phyloP scores from a whole-genome alignment of 2,888 invertebrate genomes.

The Apoda limacodes region DNA sequence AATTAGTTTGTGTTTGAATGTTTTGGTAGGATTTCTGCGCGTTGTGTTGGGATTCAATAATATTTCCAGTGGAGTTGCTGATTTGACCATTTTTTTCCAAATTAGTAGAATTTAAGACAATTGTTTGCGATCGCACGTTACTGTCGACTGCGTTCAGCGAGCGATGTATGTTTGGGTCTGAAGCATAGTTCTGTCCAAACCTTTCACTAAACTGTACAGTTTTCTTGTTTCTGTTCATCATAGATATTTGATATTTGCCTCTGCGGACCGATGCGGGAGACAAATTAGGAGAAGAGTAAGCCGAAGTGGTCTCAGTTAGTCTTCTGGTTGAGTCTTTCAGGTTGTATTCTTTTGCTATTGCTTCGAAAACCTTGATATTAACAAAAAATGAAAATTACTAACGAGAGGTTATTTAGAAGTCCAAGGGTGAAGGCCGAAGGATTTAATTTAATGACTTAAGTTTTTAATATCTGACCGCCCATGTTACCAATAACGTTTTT shows the following conservation, averaged over 20 bases:
- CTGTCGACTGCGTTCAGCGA: too few species aligned
- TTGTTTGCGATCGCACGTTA: too few species aligned
- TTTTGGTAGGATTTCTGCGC: slow-evolving; percentile 22
- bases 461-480: not conserved
- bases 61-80: too few species aligned
- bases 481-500: too few species aligned
- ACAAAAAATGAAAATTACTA: too few species aligned
- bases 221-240: slow-evolving; percentile 42
- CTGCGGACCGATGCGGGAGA: slow-evolving; percentile 39
- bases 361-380: slow-evolving; percentile 50
- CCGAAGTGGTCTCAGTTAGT: slow-evolving; percentile 33
- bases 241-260: slow-evolving; percentile 50
- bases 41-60: not conserved
- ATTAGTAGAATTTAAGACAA: too few species aligned
- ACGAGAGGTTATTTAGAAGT: too few species aligned
- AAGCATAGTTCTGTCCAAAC: slow-evolving; percentile 35
- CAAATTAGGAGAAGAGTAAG: slow-evolving; percentile 36
- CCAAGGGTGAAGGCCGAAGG: not conserved
- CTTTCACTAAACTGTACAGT: slow-evolving; percentile 37
- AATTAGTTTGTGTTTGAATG: too few species aligned
- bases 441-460: not conserved
- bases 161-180: slow-evolving; percentile 49
- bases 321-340: slow-evolving; percentile 37
- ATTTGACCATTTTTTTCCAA: too few species aligned
- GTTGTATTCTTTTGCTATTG: slow-evolving; percentile 57